Evolutionary conservation across 2,113 vertebrate species (phyloP), one percentile per base, ranked within the genome.

Genomic region (Sula dactylatra): DNA sequence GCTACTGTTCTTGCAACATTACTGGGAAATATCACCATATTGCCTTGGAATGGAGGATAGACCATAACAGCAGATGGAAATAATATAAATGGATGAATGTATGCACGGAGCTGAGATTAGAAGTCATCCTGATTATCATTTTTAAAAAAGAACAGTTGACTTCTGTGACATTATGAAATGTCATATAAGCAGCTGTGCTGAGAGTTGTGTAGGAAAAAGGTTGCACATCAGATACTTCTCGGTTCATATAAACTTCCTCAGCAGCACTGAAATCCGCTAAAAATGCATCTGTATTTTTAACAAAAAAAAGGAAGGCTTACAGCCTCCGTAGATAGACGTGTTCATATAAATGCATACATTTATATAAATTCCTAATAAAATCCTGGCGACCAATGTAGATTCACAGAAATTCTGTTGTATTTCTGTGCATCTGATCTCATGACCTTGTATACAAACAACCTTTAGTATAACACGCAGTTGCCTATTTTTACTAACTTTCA

Each of bases 131-230:
- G 56, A 91, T 94, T 97, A 93, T 38, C 31, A 94, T 85, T 94
- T 96, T 58, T 84, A 2, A 91, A 91, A 94, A 91, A 76, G 87
- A 90, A 72, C 77, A 82, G 58, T 91, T 91, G 78, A 96, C 74
- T 94, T 31, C 40, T 58, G 22, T 93, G 96, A 82, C 96, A 96
- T 94, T 96, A 87, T 52, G 49, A 94, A 97, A 96, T 96, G 94
- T 94, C 93, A 93, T 79, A 52, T 25, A 72, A 79, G 81, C 95
- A 96, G 87, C 91, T 96, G 93, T 72, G 73, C 86, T 72, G 91
- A 91, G 44, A 82, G 16, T 31, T 56, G 29, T 59, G 55, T 20
- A 69, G 54, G 62, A 76, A 72, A 78, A 93, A 91, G 34, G 34
- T 91, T 91, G 26, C n/a, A 50, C n/a, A 40, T 36, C 80, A 84